These are phyloP conservation scores for Limnephilus lunatus DNA, from an alignment of 2,888 invertebrate species.

Conservation along the genomic window DNA sequence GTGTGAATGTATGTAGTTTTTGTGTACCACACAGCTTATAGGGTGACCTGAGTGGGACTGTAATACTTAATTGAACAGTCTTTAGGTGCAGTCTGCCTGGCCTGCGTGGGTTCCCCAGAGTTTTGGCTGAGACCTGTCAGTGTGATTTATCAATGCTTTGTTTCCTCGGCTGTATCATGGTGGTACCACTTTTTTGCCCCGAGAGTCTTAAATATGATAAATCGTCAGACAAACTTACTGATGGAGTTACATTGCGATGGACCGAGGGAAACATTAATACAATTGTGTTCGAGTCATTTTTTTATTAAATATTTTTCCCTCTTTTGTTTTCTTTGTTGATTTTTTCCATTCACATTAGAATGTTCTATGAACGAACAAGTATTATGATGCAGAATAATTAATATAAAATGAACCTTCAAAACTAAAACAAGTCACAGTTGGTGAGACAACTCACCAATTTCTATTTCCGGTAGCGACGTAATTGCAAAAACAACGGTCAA, in stretches of 20 bases:
- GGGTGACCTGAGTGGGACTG: conserved; percentile 5
- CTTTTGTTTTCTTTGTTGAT: background rate
- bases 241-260: background rate
- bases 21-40: background rate
- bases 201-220: background rate
- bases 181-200: background rate
- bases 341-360: background rate
- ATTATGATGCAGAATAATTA: background rate
- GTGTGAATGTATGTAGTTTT: background rate
- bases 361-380: background rate
- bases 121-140: conserved; percentile 32
- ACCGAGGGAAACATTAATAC: background rate
- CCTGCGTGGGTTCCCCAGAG: background rate
- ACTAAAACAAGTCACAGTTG: too few species aligned
- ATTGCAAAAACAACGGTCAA: too few species aligned
- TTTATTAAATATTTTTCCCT: background rate
- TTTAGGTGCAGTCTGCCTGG: conserved; percentile 3
- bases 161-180: background rate
- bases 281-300: background rate
- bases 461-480: too few species aligned
- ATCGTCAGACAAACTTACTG: conserved; percentile 4
- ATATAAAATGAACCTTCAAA: background rate
- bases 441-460: too few species aligned
- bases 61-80: background rate
- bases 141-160: conserved; percentile 40